Conservation (phyloP, 2,797 vertebrate genomes). For the Manis pentadactyla region DNA sequence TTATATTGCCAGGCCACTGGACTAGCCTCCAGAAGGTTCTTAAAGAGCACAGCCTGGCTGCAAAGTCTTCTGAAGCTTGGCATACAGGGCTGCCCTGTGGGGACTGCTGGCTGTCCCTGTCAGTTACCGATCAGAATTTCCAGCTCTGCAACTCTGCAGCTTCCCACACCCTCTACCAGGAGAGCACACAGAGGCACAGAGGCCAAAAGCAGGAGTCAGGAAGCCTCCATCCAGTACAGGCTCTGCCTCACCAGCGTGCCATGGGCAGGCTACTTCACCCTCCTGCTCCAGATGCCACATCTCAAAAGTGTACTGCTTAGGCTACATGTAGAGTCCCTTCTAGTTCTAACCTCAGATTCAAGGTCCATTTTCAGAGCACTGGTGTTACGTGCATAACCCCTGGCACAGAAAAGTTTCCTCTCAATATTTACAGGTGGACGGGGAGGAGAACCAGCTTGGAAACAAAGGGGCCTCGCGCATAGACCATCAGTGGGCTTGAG, state of each 20-base stretch:
- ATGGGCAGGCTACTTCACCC: not conserved
- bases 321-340: not conserved
- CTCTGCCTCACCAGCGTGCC: not conserved
- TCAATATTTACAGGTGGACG: not conserved
- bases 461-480: not conserved
- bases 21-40: constrained; percentile 63
- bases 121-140: constrained; percentile 73
- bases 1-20: constrained; percentile 61
- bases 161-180: constrained; percentile 50
- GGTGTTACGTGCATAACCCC: not conserved
- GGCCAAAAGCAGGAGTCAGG: not conserved
- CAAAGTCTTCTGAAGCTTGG: constrained; percentile 77
- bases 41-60: constrained; percentile 58
- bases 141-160: constrained; percentile 54
- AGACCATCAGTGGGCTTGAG: not conserved
- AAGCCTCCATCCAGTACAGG: accelerated
- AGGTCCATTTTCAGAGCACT: not conserved
- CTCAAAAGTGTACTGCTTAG: not conserved
- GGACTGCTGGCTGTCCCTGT: constrained; percentile 64
- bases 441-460: not conserved
- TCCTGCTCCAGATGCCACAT: not conserved
- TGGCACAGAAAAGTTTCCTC: not conserved
- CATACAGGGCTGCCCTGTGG: constrained; percentile 32
- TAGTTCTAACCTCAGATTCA: not conserved
- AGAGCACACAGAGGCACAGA: not conserved